A percentile compares a stretch with the other conserved stretches of the same genome.
These are phyloP conservation scores for Mormyrus iriodes DNA, from an alignment of 2,113 vertebrate species.

Conservation along the genomic window DNA sequence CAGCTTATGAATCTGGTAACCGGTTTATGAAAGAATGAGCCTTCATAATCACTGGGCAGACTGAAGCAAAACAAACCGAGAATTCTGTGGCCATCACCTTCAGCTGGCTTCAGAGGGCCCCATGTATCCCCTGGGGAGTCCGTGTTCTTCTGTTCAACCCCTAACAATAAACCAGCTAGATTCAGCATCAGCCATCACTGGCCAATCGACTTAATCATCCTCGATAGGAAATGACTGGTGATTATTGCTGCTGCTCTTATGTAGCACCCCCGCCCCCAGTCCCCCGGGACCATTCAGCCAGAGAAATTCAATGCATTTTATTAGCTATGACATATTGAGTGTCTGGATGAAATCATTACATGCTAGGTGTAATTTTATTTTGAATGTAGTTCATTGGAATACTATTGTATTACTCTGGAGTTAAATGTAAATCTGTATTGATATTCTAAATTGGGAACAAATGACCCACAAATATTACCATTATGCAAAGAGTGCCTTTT, in stretches of 20 bases:
- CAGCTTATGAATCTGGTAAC: background rate
- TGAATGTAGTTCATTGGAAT: background rate
- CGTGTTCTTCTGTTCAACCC: background rate
- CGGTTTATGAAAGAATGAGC: background rate
- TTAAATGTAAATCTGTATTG: background rate
- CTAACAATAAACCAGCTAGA: background rate
- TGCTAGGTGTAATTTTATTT: conserved; percentile 7
- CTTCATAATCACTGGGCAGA: no score
- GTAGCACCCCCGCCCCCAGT: background rate
- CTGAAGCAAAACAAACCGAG: no score
- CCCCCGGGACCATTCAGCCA: background rate
- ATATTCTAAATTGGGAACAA: background rate
- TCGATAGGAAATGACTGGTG: background rate
- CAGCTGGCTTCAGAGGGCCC: no score
- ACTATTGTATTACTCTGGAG: background rate
- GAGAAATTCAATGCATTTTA: background rate
- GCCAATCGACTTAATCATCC: background rate
- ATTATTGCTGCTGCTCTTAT: background rate
- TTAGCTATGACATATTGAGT: background rate
- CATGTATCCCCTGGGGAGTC: background rate
- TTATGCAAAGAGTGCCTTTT: background rate
- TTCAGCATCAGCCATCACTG: background rate
- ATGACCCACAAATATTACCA: background rate
- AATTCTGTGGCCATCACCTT: no score
- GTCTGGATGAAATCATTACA: background rate